Percentiles rank a stretch among this genome's conserved stretches.
phyloP scores from a whole-genome alignment of 2,797 vertebrate species.

The Neosalanx taihuensis region DNA sequence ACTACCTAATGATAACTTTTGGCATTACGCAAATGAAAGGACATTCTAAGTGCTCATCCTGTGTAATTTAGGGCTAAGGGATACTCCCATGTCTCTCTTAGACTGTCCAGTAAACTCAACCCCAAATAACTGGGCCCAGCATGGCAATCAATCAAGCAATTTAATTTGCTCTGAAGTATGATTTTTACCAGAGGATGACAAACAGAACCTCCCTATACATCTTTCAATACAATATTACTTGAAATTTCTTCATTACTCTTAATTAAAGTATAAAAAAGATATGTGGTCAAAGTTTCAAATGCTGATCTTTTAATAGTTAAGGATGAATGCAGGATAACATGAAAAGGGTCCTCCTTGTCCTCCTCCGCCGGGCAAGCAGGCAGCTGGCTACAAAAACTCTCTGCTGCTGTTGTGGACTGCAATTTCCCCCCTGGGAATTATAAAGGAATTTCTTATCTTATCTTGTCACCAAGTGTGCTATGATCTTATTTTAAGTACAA shows the following conservation, averaged over 20 bases:
- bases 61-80: conserved; percentile 55
- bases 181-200: neutral
- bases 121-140: conserved; percentile 21
- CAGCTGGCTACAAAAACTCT: no score
- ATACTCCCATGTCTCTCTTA: conserved; percentile 21
- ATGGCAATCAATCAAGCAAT: conserved; percentile 13
- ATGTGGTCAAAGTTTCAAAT: no score
- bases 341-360: conserved; percentile 31
- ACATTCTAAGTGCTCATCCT: conserved; percentile 50
- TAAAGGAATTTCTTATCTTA: no score
- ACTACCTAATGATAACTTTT: conserved; percentile 57
- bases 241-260: no score
- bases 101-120: conserved; percentile 29
- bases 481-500: conserved; percentile 38
- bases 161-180: no score
- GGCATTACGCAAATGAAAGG: conserved; percentile 58
- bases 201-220: neutral
- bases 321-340: conserved; percentile 11
- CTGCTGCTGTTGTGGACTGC: no score
- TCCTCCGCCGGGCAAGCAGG: no score
- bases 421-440: no score
- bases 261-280: no score
- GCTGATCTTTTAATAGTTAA: no score
- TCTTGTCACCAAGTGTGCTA: conserved; percentile 39
- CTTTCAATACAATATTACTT: no score